Conservation (phyloP, 2,888 invertebrate species). For the Mimachlamys varia region DNA sequence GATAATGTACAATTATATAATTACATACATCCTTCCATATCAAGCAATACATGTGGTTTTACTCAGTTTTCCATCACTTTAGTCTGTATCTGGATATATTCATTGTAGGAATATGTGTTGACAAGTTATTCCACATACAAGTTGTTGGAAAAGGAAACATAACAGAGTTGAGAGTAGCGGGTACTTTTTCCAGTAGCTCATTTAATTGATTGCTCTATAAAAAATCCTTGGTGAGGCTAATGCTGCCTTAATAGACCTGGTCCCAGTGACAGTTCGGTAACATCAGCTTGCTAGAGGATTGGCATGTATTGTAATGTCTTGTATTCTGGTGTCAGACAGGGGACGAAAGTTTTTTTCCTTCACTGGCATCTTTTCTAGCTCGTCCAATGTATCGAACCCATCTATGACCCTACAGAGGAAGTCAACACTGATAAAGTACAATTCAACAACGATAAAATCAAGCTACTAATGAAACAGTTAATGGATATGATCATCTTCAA, state of each 20-base stretch:
- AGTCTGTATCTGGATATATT: neutral
- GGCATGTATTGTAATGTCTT: constrained; percentile 96
- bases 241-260: neutral
- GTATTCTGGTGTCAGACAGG: constrained; percentile 92
- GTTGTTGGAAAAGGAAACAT: neutral
- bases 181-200: too few relatives aligned
- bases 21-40: too few relatives aligned
- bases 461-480: too few relatives aligned
- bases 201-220: neutral
- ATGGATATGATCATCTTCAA: too few relatives aligned
- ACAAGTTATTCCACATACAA: neutral
- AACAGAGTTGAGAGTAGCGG: too few relatives aligned
- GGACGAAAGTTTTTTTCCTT: constrained; percentile 96
- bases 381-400: constrained; percentile 97
- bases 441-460: neutral
- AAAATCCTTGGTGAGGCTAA: neutral
- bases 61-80: neutral
- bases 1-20: too few relatives aligned
- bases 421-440: neutral
- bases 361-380: constrained; percentile 96
- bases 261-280: neutral
- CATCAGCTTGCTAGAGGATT: constrained; percentile 92
- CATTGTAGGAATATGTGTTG: neutral
- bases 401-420: constrained; percentile 93
- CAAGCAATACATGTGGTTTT: neutral